phyloP scores from a whole-genome alignment of 2,797 vertebrate genomes.

The Rhinoraja longicauda region DNA sequence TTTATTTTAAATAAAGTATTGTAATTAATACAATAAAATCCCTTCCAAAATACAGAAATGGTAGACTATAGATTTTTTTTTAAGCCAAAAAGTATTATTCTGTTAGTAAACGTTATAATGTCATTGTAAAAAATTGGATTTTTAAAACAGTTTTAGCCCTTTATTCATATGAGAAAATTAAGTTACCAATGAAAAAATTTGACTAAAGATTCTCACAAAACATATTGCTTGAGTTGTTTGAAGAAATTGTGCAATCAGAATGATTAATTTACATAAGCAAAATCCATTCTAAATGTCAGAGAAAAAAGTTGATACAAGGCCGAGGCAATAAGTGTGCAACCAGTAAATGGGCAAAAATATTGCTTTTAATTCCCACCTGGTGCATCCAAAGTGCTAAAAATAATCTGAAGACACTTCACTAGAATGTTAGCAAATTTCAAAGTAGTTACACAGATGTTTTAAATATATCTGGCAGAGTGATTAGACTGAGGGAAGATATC shows the following conservation, averaged over 20 bases:
- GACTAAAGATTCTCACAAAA: background rate
- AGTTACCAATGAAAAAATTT: background rate
- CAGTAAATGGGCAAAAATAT: background rate
- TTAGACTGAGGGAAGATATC: background rate
- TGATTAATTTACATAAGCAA: background rate
- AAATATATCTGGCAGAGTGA: background rate
- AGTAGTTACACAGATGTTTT: background rate
- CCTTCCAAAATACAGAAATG: background rate
- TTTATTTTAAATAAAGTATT: conserved; percentile 4
- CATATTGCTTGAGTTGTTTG: background rate
- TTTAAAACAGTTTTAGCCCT: background rate
- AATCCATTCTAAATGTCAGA: background rate
- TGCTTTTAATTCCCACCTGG: background rate
- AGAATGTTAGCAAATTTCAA: background rate
- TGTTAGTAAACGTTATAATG: background rate
- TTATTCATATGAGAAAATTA: background rate
- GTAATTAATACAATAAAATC: conserved; percentile 11
- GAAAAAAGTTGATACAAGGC: background rate
- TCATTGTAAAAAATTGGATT: background rate
- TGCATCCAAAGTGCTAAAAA: background rate
- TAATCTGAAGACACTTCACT: background rate
- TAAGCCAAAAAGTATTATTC: background rate
- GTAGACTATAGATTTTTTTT: background rate
- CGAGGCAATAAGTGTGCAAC: background rate
- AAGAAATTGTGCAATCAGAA: background rate